Evolutionary conservation across 2,113 vertebrate genomes (phyloP).

Genomic region (Corythoichthys haematopterus): DNA sequence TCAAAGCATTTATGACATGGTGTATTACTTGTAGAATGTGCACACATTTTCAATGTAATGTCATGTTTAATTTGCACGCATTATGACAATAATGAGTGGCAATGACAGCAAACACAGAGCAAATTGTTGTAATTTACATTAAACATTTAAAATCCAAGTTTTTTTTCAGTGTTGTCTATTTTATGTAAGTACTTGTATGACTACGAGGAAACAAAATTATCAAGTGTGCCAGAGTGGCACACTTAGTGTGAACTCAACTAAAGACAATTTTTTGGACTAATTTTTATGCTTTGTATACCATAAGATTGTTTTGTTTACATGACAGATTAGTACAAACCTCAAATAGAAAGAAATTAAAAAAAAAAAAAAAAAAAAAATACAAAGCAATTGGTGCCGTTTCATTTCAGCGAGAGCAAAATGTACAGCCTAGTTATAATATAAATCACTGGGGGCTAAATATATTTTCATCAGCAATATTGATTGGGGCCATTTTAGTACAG

Average conservation of each 20-base stretch:
- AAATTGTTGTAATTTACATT: neutral
- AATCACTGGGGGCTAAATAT: neutral
- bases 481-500: neutral
- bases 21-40: neutral
- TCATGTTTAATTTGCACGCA: neutral
- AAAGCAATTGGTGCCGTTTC: neutral
- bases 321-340: neutral
- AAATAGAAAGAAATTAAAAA: neutral
- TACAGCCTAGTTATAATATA: neutral
- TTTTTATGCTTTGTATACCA: neutral
- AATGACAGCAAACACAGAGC: neutral
- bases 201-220: conserved; percentile 20
- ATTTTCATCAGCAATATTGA: neutral
- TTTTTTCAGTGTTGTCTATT: conserved; percentile 26
- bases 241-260: neutral
- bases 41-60: neutral
- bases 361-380: neutral
- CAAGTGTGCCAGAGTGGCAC: conserved; percentile 3
- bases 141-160: neutral
- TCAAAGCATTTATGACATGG: too few relatives aligned
- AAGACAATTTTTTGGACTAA: too few relatives aligned
- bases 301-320: neutral
- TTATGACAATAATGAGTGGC: neutral
- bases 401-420: neutral
- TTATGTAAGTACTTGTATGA: conserved; percentile 10